A percentile compares a stretch with the other conserved stretches of the same genome.
Conservation (phyloP, 2,797 vertebrate species). For the Margarornis squamiger region DNA sequence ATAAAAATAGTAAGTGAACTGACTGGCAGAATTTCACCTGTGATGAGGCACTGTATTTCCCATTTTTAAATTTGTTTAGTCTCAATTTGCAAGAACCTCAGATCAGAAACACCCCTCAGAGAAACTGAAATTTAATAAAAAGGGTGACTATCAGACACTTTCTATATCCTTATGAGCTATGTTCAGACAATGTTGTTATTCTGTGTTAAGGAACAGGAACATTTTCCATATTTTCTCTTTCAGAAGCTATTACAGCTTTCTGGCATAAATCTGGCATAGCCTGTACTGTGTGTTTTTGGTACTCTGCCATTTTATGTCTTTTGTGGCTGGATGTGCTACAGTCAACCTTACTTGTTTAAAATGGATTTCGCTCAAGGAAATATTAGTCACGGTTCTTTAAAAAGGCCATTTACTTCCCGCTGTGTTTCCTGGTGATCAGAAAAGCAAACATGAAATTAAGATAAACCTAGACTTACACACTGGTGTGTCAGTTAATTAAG, state of each 20-base stretch:
- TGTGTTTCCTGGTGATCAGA: constrained; percentile 18
- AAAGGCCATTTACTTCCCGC: not conserved
- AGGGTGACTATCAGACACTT: not conserved
- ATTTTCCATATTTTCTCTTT: constrained; percentile 25
- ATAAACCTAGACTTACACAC: not conserved
- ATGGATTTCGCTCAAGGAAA: constrained; percentile 6
- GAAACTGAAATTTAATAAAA: not conserved
- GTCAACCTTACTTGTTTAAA: not conserved
- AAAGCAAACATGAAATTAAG: constrained; percentile 44
- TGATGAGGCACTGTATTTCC: not conserved
- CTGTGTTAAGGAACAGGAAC: not conserved
- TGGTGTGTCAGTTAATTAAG: not conserved
- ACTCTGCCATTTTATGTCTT: constrained; percentile 12
- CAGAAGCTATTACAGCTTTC: not conserved
- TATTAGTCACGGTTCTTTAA: not conserved
- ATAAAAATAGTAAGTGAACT: not conserved
- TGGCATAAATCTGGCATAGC: not conserved
- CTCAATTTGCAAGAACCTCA: not conserved
- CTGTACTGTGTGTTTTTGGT: not conserved
- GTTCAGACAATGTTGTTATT: not conserved
- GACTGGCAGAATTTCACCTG: not conserved
- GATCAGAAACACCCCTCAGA: not conserved
- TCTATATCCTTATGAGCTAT: not conserved
- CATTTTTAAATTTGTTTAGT: not conserved
- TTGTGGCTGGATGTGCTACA: not conserved